Conservation (phyloP, 2,113 vertebrate species). For the Podarcis raffonei region DNA sequence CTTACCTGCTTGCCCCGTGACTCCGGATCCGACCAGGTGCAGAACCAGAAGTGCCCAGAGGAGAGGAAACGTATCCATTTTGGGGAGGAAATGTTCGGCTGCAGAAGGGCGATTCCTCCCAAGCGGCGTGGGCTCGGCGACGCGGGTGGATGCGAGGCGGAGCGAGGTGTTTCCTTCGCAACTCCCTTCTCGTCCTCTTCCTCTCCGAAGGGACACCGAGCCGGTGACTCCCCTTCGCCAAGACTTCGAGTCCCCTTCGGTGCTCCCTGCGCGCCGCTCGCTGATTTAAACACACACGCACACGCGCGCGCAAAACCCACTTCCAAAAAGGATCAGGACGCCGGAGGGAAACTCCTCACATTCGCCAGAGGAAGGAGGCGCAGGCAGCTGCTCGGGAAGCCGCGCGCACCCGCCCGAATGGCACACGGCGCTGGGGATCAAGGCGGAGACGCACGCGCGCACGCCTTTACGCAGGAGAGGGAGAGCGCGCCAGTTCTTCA, state of each 20-base stretch:
- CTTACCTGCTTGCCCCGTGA: conserved; percentile 86
- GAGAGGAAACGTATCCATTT: conserved; percentile 87
- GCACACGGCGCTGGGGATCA: conserved; percentile 14
- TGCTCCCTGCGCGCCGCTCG: conserved; percentile 48
- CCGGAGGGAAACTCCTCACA: conserved; percentile 39
- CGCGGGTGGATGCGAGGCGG: not conserved
- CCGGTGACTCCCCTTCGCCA: conserved; percentile 43
- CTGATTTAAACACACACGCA: not conserved
- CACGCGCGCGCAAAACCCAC: not conserved
- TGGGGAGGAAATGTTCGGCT: not conserved
- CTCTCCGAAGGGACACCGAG: not conserved
- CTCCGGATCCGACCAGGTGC: conserved; percentile 73
- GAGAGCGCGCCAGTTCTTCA: conserved; percentile 50
- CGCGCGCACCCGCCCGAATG: not conserved
- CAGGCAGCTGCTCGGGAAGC: conserved; percentile 39
- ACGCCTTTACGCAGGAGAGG: not conserved
- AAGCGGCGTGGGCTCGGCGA: conserved; percentile 27
- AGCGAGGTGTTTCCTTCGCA: conserved; percentile 16
- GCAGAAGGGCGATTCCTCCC: conserved; percentile 31
- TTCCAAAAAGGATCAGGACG: conserved; percentile 19
- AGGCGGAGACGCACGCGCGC: not conserved
- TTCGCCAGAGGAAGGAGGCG: conserved; percentile 20
- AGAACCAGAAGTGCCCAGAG: conserved; percentile 84
- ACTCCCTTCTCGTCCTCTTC: conserved; percentile 26
- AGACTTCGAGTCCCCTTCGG: conserved; percentile 32